Conservation (phyloP, 2,797 vertebrate species). For the Micropoecilia bifurca region DNA sequence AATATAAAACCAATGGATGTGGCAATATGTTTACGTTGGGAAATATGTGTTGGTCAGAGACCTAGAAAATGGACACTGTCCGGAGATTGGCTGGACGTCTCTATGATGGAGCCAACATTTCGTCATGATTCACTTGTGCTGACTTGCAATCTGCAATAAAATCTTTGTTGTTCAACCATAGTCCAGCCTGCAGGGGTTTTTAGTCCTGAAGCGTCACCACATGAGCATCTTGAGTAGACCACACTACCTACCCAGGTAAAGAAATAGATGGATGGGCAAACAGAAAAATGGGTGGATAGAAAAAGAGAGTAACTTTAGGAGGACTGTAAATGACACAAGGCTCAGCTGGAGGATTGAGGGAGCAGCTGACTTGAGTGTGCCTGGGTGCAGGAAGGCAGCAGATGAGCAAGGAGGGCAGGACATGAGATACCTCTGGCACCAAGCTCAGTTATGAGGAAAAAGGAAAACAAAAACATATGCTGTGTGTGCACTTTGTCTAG, state of each 20-base stretch:
- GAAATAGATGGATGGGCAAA: neutral
- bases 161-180: too few species aligned
- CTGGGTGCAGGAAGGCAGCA: conserved; percentile 62
- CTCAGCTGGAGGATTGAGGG: conserved; percentile 59
- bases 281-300: conserved; percentile 11
- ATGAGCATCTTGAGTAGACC: too few species aligned
- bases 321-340: conserved; percentile 37
- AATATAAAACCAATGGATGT: too few species aligned
- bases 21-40: too few species aligned
- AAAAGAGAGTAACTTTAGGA: neutral
- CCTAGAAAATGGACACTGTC: too few species aligned
- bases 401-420: conserved; percentile 59
- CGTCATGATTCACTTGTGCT: too few species aligned
- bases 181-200: too few species aligned
- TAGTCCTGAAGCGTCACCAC: too few species aligned
- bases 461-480: conserved; percentile 62
- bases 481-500: conserved; percentile 55
- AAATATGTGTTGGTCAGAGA: too few species aligned
- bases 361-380: conserved; percentile 57
- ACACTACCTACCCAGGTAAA: neutral
- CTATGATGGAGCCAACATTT: too few species aligned
- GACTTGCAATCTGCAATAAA: too few species aligned
- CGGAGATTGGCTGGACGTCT: too few species aligned
- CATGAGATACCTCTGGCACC: conserved; percentile 66
- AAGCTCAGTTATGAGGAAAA: conserved; percentile 47